Base-by-base conservation (phyloP, 2,797 vertebrate genomes). In the Melopsittacus undulatus region DNA sequence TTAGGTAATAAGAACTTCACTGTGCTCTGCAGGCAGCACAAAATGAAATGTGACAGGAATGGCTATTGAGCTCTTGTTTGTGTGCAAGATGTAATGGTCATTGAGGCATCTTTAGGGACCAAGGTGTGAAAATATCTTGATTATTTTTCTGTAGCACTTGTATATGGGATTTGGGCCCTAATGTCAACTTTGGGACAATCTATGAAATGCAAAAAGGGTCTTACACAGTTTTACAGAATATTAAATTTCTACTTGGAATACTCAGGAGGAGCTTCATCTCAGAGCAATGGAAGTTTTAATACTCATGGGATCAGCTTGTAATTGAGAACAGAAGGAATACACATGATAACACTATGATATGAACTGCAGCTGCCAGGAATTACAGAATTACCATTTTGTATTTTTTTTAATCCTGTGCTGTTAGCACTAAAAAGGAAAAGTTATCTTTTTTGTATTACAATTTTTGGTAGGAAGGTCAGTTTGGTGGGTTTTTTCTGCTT, bases 11-110 rank as follows among this genome's bases (percentile, higher is more conserved):
- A 23, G 59, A 59, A 62, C 26, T 32, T 34, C 1, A 3, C 23
- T 43, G 59, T 51, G 17, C 29, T 68, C 3, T 15, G 29, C 57
- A 76, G 23, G 59, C 14, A 10, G n/a, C 36, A 17, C 22, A 15
- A 3, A 54, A 17, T 40, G 20, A 20, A 43, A 73, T 3, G 17
- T 32, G 29, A 6, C 21, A 1, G 9, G 11, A 22, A 7, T 20
- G 29, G 24, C 54, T 34, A 1, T 69, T 68, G 23, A 20, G 6
- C 30, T 73, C 10, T n/a, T 5, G 4, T 43, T 83, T 38, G 21
- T 38, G 36, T 62, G 63, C 32, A 22, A 0, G 29, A 7, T 0
- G 0, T 36, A 1, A 7, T 0, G 2, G 40, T 32, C 30, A 10
- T 13, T 4, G 40, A 75, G 36, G n/a, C 24, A 15, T 5, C 56